Base-by-base conservation (phyloP, 2,113 vertebrate species). In the Chlorodrepanis virens region DNA sequence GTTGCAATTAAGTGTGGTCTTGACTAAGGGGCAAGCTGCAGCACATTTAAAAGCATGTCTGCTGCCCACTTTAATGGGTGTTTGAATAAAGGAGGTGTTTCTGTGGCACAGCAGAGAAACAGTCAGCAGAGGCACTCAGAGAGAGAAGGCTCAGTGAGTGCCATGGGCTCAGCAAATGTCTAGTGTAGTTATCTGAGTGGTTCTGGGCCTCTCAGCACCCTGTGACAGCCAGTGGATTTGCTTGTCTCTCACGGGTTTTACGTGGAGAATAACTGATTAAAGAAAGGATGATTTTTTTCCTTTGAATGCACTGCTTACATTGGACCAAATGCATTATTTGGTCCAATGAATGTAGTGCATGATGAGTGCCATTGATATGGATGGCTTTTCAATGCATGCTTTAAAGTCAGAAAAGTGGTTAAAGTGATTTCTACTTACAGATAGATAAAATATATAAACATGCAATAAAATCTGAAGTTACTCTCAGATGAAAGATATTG, bases 181-280 rank as follows among this genome's bases (percentile, higher is more conserved):
- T 25, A 3, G 42, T n/a, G n/a, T 67, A 67, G 52, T 39, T 33
- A 11, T 27, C 23, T 10, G 8, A 37, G 10, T 39, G 15, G 18
- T 87, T 65, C 28, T 20, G 19, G 14, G 31, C 23, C 7, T 67
- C 54, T 16, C 24, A 50, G 24, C 42, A 35, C 11, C 9, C 27
- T 50, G n/a, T 0, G 0, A 9, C 35, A 76, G 23, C 33, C 18
- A 17, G 3, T 18, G 7, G 17, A 14, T 81, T 67, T 54, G 29
- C 7, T 60, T 65, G 68, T 63, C 25, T 86, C 14, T 64, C 0
- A 0, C 52, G 19, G 20, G 1, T 64, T 24, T 72, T 60, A 39
- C 1, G 0, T 22, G 15, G 23, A 86, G 20, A 65, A 61, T 20
- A 69, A n/a, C 5, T 17, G 22, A 17, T 47, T 42, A 20, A 15